A percentile compares a stretch with the other conserved stretches of the same genome.
phyloP scores from a whole-genome alignment of 2,888 invertebrate genomes.

The Erebia aethiops region DNA sequence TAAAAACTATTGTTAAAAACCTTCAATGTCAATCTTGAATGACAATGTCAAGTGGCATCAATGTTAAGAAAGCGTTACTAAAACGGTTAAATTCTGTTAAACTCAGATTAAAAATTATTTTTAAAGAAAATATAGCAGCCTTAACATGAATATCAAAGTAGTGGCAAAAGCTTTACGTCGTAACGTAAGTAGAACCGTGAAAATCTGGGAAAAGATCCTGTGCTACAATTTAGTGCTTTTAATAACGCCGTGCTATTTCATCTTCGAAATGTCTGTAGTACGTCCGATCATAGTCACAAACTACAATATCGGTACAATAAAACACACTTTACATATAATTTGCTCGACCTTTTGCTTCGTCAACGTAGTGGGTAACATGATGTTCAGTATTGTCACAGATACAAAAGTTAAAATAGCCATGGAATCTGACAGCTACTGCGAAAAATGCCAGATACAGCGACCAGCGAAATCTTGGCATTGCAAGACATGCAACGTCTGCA shows the following conservation, averaged over 20 bases:
- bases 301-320: slow-evolving; percentile 47
- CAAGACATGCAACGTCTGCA: slow-evolving; percentile 89
- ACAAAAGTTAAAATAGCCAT: slow-evolving; percentile 47
- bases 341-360: slow-evolving; percentile 55
- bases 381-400: slow-evolving; percentile 54
- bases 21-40: slow-evolving; percentile 14
- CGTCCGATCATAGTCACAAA: slow-evolving; percentile 50
- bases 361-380: slow-evolving; percentile 64
- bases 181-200: background rate
- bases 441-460: slow-evolving; percentile 85
- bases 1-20: slow-evolving; percentile 18
- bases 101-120: background rate
- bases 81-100: background rate
- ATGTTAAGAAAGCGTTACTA: slow-evolving; percentile 3
- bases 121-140: background rate
- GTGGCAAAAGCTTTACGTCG: background rate
- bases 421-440: slow-evolving; percentile 82
- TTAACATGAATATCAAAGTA: background rate
- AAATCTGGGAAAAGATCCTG: slow-evolving; percentile 43
- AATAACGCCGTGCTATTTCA: slow-evolving; percentile 56
- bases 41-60: slow-evolving; percentile 16
- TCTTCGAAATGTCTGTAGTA: slow-evolving; percentile 58
- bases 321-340: slow-evolving; percentile 51
- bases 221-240: slow-evolving; percentile 50
- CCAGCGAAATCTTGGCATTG: slow-evolving; percentile 95